Evolutionary conservation across 2,113 vertebrate species (phyloP), one percentile per base, ranked within the genome.

Genomic region (Cynocephalus volans): DNA sequence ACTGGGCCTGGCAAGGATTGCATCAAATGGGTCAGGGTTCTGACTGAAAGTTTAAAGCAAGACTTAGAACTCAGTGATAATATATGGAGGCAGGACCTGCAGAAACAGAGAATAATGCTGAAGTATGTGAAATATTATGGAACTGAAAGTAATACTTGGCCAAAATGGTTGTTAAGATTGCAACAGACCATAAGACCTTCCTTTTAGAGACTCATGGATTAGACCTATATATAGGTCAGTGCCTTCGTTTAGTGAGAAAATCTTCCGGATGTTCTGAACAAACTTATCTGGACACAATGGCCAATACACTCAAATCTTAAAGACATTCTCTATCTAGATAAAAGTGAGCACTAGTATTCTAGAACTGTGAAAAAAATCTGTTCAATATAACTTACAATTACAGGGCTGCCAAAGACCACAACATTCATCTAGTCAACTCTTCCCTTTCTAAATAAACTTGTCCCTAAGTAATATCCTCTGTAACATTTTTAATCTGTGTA

Each of bases 401-500:
- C 18, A 90, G 54, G 1, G n/a, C 36, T 77, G 4, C 8, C 56
- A 85, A 62, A 31, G 19, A 24, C 8, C 14, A 73, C 26, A 95
- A 80, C 31, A 14, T 64, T 81, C 23, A 95, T 36, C 4, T 77
- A 86, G n/a, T 41, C 28, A 85, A 60, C 31, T 80, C 21, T 54
- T 50, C 18, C 54, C 13, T 76, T 94, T 81, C 45, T 91, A 82
- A 89, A 92, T 50, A 84, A 58, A 54, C 18, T 45, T 75, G 7
- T 76, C 75, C n/a, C 36, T 95, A 83, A 82, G n/a, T 11, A 90
- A 83, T 31, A 85, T 83, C 6, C 2, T 67, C 17, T 81, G 19
- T 81, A 77, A 86, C 86, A 77, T 60, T 90, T 95, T 87, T 82
- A 93, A 96, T 60, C 3, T 58, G 6, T 67, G 24, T 87, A 70